Conservation (phyloP, 2,888 invertebrate genomes). For the Choreutis nemorana region DNA sequence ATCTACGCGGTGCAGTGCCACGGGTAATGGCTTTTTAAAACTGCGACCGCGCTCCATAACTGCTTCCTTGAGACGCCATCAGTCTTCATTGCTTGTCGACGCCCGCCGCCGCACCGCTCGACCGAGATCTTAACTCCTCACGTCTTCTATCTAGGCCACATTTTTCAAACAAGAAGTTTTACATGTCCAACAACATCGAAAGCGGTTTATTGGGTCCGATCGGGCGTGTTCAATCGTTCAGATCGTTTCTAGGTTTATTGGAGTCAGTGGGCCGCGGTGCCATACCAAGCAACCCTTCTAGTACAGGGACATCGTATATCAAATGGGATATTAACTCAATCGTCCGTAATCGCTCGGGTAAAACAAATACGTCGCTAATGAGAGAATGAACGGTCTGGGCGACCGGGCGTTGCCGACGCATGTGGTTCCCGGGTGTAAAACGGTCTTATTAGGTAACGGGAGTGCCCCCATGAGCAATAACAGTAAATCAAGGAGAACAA, state of each 20-base stretch:
- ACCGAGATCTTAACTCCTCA: slow-evolving; percentile 51
- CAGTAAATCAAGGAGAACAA: slow-evolving; percentile 68
- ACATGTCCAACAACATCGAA: slow-evolving; percentile 9
- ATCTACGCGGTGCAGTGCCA: slow-evolving; percentile 59
- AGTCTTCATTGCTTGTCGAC: slow-evolving; percentile 68
- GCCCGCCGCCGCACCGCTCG: slow-evolving; percentile 40
- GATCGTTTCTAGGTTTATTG: neutral
- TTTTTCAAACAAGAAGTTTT: slow-evolving; percentile 28
- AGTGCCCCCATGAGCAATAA: slow-evolving; percentile 66
- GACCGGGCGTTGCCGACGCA: slow-evolving; percentile 37
- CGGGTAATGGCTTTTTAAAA: slow-evolving; percentile 66
- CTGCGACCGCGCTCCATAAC: slow-evolving; percentile 66
- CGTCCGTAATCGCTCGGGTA: slow-evolving; percentile 48
- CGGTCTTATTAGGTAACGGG: slow-evolving; percentile 66
- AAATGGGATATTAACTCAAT: slow-evolving; percentile 56
- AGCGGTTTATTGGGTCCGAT: slow-evolving; percentile 18
- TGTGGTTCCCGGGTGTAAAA: slow-evolving; percentile 61
- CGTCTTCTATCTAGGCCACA: slow-evolving; percentile 37
- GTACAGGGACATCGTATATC: slow-evolving; percentile 44
- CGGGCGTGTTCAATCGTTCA: neutral
- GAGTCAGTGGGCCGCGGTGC: slow-evolving; percentile 22
- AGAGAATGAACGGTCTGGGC: slow-evolving; percentile 51
- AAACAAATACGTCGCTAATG: slow-evolving; percentile 58
- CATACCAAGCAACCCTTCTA: slow-evolving; percentile 32
- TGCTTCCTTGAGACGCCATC: slow-evolving; percentile 62